phyloP scores from a whole-genome alignment of 23 tunicate genomes.

The Halocynthia aurantium region DNA sequence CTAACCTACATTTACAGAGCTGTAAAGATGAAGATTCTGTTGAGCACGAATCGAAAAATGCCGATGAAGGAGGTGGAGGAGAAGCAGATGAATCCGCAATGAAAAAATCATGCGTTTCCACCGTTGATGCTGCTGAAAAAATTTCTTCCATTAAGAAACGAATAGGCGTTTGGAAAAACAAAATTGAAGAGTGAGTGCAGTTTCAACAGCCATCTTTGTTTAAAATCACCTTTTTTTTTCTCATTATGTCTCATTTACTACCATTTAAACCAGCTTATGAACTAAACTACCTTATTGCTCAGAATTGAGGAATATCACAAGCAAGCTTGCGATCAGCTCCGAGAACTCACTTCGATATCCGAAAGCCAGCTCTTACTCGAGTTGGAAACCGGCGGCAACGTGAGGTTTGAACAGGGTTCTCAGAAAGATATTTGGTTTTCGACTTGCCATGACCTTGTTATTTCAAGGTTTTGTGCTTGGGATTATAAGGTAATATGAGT shows the following conservation, averaged over 20 bases:
- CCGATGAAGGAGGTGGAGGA: not conserved
- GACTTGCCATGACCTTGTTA: slow-evolving; percentile 82
- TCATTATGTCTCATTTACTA: too few relatives aligned
- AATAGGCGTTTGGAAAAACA: slow-evolving; percentile 56
- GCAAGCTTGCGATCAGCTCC: slow-evolving; percentile 51
- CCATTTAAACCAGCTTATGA: too few relatives aligned
- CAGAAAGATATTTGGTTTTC: slow-evolving; percentile 62
- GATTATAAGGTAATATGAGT: slow-evolving; percentile 55
- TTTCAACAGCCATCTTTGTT: not conserved
- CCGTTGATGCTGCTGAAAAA: slow-evolving; percentile 6
- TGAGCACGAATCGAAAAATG: not conserved
- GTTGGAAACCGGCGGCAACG: slow-evolving; percentile 94
- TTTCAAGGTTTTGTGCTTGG: slow-evolving; percentile 92
- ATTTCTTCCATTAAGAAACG: slow-evolving; percentile 33
- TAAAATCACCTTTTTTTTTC: too few relatives aligned
- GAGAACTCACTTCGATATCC: slow-evolving; percentile 34
- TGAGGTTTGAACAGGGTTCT: slow-evolving; percentile 80
- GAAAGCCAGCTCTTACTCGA: slow-evolving; percentile 40
- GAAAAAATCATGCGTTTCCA: not conserved
- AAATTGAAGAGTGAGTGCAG: slow-evolving; percentile 60
- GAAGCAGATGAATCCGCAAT: not conserved
- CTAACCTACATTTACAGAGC: too few relatives aligned
- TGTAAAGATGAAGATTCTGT: slow-evolving; percentile 6
- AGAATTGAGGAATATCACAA: slow-evolving; percentile 64
- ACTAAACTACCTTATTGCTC: not conserved